Conservation (phyloP, 2,888 invertebrate species). For the Zaprionus obscuricornis region DNA sequence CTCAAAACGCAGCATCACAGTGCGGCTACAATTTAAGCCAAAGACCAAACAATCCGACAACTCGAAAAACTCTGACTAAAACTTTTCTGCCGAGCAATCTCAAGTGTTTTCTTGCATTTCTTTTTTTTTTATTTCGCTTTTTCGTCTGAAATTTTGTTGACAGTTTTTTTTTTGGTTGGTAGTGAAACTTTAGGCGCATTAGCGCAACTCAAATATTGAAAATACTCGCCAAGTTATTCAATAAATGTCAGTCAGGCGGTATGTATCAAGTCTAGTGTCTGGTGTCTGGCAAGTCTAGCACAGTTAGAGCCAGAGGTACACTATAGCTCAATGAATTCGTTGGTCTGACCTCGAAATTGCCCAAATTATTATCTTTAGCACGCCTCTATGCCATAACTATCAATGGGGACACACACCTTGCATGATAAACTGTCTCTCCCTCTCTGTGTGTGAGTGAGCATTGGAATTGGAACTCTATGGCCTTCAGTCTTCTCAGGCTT, state of each 20-base stretch:
- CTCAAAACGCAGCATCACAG: conserved; percentile 7
- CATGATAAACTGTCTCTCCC: neutral
- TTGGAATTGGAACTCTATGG: conserved; percentile 16
- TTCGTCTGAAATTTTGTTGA: conserved; percentile 59
- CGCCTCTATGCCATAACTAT: conserved; percentile 25
- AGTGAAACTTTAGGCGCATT: conserved; percentile 62
- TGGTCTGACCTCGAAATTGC: conserved; percentile 43
- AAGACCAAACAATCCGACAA: conserved; percentile 59
- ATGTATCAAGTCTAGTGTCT: conserved; percentile 16
- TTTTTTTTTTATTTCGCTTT: conserved; percentile 39
- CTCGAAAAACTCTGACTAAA: conserved; percentile 48
- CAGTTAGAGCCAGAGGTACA: too few species aligned
- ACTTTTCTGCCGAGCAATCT: conserved; percentile 48
- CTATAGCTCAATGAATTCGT: conserved; percentile 26
- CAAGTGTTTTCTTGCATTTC: conserved; percentile 34
- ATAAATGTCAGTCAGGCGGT: conserved; percentile 61
- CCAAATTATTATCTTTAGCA: conserved; percentile 68
- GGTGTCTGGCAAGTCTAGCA: conserved; percentile 59
- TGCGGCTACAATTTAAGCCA: conserved; percentile 50
- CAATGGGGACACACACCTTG: neutral
- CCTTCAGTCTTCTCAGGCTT: conserved; percentile 14
- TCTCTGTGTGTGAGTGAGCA: neutral
- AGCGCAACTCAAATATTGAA: conserved; percentile 72
- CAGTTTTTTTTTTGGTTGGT: conserved; percentile 65
- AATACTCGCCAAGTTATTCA: conserved; percentile 69